Evolutionary conservation across 1,140 invertebrate genomes (phyloP).

Genomic region (Diplogasteroides magnus): DNA sequence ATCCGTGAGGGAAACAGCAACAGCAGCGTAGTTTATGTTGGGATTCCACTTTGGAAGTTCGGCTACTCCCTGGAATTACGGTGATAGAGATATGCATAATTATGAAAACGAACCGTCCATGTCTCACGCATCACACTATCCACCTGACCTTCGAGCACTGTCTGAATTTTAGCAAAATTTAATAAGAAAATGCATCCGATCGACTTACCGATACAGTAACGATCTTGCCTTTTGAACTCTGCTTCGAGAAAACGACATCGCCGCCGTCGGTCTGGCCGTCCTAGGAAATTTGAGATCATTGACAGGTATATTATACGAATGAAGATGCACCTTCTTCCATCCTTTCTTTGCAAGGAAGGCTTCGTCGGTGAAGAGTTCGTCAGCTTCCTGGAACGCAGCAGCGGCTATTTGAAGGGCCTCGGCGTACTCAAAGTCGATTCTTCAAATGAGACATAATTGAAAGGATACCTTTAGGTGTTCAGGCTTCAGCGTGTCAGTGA

Average conservation of each 20-base stretch:
- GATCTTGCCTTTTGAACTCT: slow-evolving; percentile 25
- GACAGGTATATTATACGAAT: not conserved
- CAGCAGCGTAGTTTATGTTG: slow-evolving; percentile 24
- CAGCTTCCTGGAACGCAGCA: slow-evolving; percentile 21
- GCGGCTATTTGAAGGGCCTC: slow-evolving; percentile 15
- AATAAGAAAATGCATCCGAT: slow-evolving; percentile 3
- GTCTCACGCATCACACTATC: slow-evolving; percentile 23
- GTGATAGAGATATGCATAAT: no score
- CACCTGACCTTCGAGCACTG: slow-evolving; percentile 11
- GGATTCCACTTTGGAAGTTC: slow-evolving; percentile 24
- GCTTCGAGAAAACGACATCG: slow-evolving; percentile 22
- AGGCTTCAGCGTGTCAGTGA: slow-evolving; percentile 12
- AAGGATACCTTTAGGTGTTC: slow-evolving; percentile 20
- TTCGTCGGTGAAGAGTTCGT: slow-evolving; percentile 18
- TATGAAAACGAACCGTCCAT: slow-evolving; percentile 6
- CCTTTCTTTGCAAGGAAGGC: slow-evolving; percentile 9
- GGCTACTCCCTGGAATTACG: slow-evolving; percentile 12
- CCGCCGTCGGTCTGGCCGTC: slow-evolving; percentile 21
- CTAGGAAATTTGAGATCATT: slow-evolving; percentile 2
- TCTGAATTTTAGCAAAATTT: slow-evolving; percentile 13
- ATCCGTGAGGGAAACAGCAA: slow-evolving; percentile 16
- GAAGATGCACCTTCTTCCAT: slow-evolving; percentile 17
- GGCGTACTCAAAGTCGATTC: slow-evolving; percentile 20
- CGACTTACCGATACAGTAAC: slow-evolving; percentile 23
- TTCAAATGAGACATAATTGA: not conserved